Evolutionary conservation across 2,888 invertebrate species (phyloP), one percentile per base, ranked within the genome.

Genomic region (Argyresthia albistria): DNA sequence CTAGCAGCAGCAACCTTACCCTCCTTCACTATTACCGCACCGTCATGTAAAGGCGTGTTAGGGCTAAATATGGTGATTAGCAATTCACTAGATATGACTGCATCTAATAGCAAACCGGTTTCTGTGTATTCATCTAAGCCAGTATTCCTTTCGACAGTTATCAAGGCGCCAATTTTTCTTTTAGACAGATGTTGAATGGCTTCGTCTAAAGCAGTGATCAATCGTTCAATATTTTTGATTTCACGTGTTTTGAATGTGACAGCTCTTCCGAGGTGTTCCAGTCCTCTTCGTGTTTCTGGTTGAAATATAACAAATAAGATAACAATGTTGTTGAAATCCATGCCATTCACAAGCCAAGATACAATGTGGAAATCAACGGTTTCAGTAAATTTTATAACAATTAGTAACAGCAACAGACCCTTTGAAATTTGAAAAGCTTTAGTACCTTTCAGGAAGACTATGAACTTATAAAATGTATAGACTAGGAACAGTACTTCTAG

Each of bases 11-110:
- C 46, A 12, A 55, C 47, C 50, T 53, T 55, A 2, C 14, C 50
- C 7, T 14, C 36, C 46, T 50, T 46, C 4, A 55, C 43, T 35
- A 55, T 55, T n/a, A 55, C 55, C 8, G 52, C 52, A 9, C 52
- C 55, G 15, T 52, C 55, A 25, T 55, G 55, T 12, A 55, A 36
- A 1, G 55, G 50, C 1, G 55, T 50, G 10, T 53, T 53, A 3
- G 52, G 55, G 14, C 15, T 53, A 14, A 55, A 55, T 35, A 55
- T 50, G n/a, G 47, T 55, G 10, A 53, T 53, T 9, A 55, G 12
- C 37, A 55, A 43, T 46, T 52, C 55, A 0, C 15, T 50, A 1
- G 52, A 50, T 0, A 55, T 36, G 7, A 52, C 52, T 4, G 55
- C 55, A 14, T 55, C 36, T 43, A 55, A 43, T 8, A 10, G 25